Percentiles rank a stretch among this genome's conserved stretches.
These are phyloP conservation scores for Pyrgilauda ruficollis DNA, from an alignment of 2,113 vertebrate genomes.

Conservation along the genomic window DNA sequence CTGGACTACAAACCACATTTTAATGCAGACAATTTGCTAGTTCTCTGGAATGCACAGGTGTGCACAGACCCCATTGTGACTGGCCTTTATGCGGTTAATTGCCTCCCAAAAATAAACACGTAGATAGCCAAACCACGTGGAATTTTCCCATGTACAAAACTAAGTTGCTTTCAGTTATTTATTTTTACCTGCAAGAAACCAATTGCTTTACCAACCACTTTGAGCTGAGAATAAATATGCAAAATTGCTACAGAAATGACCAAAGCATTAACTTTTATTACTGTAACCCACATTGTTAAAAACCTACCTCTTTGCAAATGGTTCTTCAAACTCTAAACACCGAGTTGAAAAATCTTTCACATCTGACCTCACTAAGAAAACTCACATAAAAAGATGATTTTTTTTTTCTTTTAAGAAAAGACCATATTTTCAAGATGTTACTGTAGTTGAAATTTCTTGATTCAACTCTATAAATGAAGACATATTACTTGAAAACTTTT, in stretches of 20 bases:
- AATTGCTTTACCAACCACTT: not conserved
- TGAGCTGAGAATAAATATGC: not conserved
- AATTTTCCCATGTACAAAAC: not conserved
- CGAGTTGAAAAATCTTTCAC: not conserved
- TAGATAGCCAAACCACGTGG: not conserved
- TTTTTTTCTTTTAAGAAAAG: not conserved
- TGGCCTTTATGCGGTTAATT: not conserved
- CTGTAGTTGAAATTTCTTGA: not conserved
- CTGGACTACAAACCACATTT: not conserved
- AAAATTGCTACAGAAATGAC: not conserved
- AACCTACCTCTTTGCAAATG: not conserved
- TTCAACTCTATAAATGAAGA: not conserved
- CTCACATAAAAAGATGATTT: not conserved
- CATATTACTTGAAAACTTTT: not conserved
- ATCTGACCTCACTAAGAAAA: not conserved
- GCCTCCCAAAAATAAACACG: not conserved
- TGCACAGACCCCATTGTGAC: not conserved
- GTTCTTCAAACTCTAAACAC: not conserved
- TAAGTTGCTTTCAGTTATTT: not conserved
- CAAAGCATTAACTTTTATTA: not conserved
- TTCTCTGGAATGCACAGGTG: not conserved
- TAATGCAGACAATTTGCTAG: not conserved
- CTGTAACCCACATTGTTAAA: not conserved
- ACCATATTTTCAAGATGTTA: not conserved
- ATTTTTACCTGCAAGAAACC: conserved; percentile 12